Conservation (phyloP, 2,113 vertebrate species). For the Archocentrus centrarchus region DNA sequence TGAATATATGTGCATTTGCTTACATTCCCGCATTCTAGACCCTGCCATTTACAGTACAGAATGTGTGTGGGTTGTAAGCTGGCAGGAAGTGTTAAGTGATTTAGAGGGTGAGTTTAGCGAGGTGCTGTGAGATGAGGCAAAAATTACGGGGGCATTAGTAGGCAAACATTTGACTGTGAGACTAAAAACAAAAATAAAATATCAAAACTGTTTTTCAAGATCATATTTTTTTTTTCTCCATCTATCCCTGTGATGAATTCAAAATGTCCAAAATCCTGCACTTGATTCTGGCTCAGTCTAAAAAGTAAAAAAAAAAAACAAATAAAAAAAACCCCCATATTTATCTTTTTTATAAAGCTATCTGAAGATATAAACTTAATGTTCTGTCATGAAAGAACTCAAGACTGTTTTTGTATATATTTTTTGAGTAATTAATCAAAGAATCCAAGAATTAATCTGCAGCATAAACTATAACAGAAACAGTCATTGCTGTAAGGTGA, state of each 20-base stretch:
- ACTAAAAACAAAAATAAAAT: neutral
- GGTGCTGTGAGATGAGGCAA: constrained; percentile 1
- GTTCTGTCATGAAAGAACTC: too few species aligned
- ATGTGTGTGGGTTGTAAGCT: constrained; percentile 49
- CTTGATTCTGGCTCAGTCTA: too few species aligned
- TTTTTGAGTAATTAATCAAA: too few species aligned
- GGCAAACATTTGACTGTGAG: neutral
- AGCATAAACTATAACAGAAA: too few species aligned
- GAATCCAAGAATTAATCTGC: too few species aligned
- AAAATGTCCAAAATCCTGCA: neutral
- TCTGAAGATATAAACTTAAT: neutral
- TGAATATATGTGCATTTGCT: constrained; percentile 10
- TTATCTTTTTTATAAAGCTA: neutral
- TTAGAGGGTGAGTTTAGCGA: constrained; percentile 44
- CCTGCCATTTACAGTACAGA: constrained; percentile 16
- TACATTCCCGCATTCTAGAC: neutral
- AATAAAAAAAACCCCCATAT: neutral
- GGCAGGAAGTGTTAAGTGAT: constrained; percentile 42
- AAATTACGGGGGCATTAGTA: neutral
- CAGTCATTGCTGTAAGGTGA: neutral
- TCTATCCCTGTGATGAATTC: neutral
- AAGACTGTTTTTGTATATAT: too few species aligned
- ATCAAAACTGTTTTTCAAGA: neutral
- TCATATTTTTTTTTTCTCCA: neutral
- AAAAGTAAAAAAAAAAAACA: neutral